phyloP scores from a whole-genome alignment of 2,888 invertebrate genomes.

The Sussaba pulchella region DNA sequence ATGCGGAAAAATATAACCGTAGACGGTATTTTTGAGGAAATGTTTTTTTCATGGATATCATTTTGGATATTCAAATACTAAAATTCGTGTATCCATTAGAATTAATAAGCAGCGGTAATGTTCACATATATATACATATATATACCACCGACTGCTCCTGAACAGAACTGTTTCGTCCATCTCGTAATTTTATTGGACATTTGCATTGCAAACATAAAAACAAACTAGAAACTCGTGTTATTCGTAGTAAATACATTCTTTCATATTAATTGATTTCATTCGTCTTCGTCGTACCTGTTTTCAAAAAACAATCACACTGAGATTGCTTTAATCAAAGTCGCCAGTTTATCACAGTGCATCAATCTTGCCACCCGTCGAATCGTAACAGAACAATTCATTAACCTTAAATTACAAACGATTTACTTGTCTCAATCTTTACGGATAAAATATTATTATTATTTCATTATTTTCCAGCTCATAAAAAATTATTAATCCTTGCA shows the following conservation, averaged over 20 bases:
- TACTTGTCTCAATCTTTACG: not conserved
- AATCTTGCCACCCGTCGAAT: too few species aligned
- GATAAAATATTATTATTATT: not conserved
- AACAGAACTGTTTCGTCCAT: conserved; percentile 35
- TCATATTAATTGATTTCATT: conserved; percentile 42
- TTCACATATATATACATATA: too few species aligned
- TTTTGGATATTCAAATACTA: not conserved
- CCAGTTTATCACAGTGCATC: conserved; percentile 27
- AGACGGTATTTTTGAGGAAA: not conserved
- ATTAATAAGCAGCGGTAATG: not conserved
- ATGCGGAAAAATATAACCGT: not conserved
- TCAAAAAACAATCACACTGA: conserved; percentile 12
- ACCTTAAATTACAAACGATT: not conserved
- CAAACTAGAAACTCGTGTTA: not conserved
- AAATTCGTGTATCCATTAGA: conserved; percentile 11
- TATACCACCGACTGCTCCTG: conserved; percentile 39
- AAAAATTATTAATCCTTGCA: not conserved
- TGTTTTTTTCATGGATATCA: not conserved
- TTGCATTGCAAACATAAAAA: conserved; percentile 44
- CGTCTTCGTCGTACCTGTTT: not conserved
- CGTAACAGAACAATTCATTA: too few species aligned
- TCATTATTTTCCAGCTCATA: not conserved
- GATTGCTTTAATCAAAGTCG: conserved; percentile 4
- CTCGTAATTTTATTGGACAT: conserved; percentile 22
- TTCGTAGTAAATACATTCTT: conserved; percentile 37